These are phyloP conservation scores for Ctenicera cuprea DNA, from an alignment of 2,888 invertebrate genomes.

Conservation along the genomic window DNA sequence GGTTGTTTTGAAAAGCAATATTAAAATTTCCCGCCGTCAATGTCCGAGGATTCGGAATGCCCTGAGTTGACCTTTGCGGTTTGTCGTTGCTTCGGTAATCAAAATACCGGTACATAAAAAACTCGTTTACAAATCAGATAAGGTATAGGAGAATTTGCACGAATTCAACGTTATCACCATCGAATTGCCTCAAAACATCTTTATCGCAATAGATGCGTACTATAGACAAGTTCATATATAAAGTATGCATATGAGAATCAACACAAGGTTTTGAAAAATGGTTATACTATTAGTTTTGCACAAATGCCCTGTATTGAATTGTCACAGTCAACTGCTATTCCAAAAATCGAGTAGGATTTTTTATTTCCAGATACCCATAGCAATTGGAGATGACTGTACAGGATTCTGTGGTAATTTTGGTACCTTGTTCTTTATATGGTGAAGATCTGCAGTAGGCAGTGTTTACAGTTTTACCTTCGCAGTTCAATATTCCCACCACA, in stretches of 20 bases:
- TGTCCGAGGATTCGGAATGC: conserved; percentile 42
- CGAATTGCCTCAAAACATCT: conserved; percentile 8
- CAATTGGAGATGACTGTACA: too few relatives aligned
- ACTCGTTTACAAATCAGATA: conserved; percentile 57
- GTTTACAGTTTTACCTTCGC: too few relatives aligned
- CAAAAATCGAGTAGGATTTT: too few relatives aligned
- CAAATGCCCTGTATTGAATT: too few relatives aligned
- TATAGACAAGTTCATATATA: neutral
- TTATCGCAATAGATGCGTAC: neutral
- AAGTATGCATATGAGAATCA: neutral
- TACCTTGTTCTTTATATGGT: too few relatives aligned
- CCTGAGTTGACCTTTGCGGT: conserved; percentile 49
- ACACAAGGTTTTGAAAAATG: neutral
- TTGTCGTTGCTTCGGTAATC: conserved; percentile 51
- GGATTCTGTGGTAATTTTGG: too few relatives aligned
- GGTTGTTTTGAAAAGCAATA: conserved; percentile 7
- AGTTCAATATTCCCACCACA: too few relatives aligned
- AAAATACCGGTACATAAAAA: conserved; percentile 58
- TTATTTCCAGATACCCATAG: too few relatives aligned
- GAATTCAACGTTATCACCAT: conserved; percentile 27
- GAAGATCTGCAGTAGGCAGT: too few relatives aligned
- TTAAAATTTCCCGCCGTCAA: conserved; percentile 29
- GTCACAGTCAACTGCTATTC: too few relatives aligned
- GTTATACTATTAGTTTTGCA: too few relatives aligned
- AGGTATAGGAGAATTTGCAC: conserved; percentile 45